Percentiles rank a stretch among this genome's conserved stretches.
These are phyloP conservation scores for Suillia variegata DNA, from an alignment of 2,888 invertebrate species.

Conservation along the genomic window DNA sequence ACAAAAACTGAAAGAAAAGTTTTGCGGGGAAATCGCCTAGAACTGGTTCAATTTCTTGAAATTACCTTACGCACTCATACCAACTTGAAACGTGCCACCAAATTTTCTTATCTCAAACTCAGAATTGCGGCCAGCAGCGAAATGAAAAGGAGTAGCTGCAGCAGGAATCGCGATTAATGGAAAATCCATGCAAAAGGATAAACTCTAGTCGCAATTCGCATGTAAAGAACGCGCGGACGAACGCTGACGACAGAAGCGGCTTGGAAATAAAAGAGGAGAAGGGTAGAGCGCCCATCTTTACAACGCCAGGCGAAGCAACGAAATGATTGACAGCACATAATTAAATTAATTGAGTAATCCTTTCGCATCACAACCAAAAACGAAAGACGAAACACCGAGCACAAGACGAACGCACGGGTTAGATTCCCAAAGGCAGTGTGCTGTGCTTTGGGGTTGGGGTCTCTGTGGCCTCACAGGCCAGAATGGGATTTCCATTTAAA, in stretches of 20 bases:
- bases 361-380: slow-evolving; percentile 38
- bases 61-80: slow-evolving; percentile 1
- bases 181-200: slow-evolving; percentile 44
- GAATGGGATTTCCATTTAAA: slow-evolving; percentile 23
- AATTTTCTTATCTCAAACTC: too few species aligned
- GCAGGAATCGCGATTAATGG: slow-evolving; percentile 38
- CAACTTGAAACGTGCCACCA: background rate
- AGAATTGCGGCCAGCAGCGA: too few species aligned
- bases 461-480: too few species aligned
- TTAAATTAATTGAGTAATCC: slow-evolving; percentile 63
- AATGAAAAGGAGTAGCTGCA: background rate
- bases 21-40: slow-evolving; percentile 40
- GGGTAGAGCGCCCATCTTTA: background rate
- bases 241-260: background rate
- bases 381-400: slow-evolving; percentile 15
- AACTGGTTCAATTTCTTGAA: slow-evolving; percentile 43
- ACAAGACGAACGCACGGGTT: slow-evolving; percentile 44
- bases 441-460: background rate
- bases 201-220: slow-evolving; percentile 34
- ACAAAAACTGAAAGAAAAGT: slow-evolving; percentile 17
- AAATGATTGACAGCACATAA: slow-evolving; percentile 63
- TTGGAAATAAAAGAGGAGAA: background rate
- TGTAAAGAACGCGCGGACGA: slow-evolving; percentile 1
- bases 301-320: slow-evolving; percentile 38
- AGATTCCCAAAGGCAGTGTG: slow-evolving; percentile 37